Evolutionary conservation across 2,888 invertebrate species (phyloP).

Genomic region (Drosophila mayaguana): DNA sequence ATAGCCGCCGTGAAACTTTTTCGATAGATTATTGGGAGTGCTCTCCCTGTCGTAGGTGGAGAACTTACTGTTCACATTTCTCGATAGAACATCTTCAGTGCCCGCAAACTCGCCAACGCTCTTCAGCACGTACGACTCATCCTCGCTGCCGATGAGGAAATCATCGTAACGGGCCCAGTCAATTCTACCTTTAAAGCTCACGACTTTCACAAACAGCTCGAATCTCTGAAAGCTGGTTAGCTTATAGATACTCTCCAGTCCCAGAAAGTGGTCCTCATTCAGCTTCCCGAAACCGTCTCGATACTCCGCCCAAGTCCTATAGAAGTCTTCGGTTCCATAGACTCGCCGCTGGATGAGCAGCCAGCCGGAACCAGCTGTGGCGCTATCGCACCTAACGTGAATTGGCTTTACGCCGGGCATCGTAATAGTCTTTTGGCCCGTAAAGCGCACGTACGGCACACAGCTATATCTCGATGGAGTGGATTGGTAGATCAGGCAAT

Average conservation of each 20-base stretch:
- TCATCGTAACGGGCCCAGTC: not conserved
- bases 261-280: not conserved
- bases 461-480: not conserved
- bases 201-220: not conserved
- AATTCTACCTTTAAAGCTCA: not conserved
- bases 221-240: not conserved
- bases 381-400: not conserved
- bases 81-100: not conserved
- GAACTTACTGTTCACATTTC: not conserved
- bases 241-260: not conserved
- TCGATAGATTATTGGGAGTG: not conserved
- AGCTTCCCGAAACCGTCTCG: not conserved
- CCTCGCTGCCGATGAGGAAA: not conserved
- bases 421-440: not conserved
- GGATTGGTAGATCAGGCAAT: not conserved
- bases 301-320: not conserved
- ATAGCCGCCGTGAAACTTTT: not conserved
- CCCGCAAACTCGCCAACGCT: not conserved
- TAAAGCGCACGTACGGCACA: not conserved
- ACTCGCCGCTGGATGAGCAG: not conserved
- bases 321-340: not conserved
- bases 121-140: not conserved
- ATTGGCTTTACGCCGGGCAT: not conserved
- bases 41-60: constrained; percentile 3
- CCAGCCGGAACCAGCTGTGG: constrained; percentile 3